Evolutionary conservation across 1,140 invertebrate species (phyloP).

Genomic region (Eupeodes corollae): DNA sequence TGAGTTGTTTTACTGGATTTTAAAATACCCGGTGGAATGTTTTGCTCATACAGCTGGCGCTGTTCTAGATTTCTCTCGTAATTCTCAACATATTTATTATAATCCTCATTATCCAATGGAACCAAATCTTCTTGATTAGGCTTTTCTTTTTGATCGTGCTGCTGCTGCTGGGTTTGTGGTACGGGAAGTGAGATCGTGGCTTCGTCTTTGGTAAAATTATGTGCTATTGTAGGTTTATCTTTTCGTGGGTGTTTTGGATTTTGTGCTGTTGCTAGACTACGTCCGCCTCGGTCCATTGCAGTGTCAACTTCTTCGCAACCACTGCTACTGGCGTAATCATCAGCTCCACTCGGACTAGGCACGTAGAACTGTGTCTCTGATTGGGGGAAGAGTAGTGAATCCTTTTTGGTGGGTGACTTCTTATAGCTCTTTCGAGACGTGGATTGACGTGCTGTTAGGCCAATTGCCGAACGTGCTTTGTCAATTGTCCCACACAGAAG

Average conservation of each 20-base stretch:
- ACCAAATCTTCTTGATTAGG: background rate
- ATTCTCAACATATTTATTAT: slow-evolving; percentile 7
- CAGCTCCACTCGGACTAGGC: background rate
- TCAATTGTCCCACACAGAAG: slow-evolving; percentile 13
- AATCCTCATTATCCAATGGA: slow-evolving; percentile 4
- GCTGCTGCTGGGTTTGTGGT: too few species aligned
- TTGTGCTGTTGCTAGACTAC: background rate
- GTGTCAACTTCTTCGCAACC: slow-evolving; percentile 3
- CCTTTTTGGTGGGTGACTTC: background rate
- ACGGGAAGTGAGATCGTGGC: background rate
- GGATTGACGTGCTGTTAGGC: slow-evolving; percentile 2
- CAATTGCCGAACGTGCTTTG: slow-evolving; percentile 10
- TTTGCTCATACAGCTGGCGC: background rate
- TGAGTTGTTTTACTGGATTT: background rate
- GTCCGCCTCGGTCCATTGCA: background rate
- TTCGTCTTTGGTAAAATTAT: background rate
- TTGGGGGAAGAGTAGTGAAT: background rate
- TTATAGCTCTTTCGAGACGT: slow-evolving; percentile 6
- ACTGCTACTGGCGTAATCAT: slow-evolving; percentile 5
- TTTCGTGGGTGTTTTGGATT: background rate
- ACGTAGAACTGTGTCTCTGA: too few species aligned
- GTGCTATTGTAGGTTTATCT: background rate
- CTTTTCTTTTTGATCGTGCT: background rate
- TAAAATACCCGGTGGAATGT: background rate
- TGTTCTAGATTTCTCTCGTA: slow-evolving; percentile 11